These are phyloP conservation scores for Drosophila subpulchrella DNA, from an alignment of 1,140 invertebrate species.

Conservation along the genomic window DNA sequence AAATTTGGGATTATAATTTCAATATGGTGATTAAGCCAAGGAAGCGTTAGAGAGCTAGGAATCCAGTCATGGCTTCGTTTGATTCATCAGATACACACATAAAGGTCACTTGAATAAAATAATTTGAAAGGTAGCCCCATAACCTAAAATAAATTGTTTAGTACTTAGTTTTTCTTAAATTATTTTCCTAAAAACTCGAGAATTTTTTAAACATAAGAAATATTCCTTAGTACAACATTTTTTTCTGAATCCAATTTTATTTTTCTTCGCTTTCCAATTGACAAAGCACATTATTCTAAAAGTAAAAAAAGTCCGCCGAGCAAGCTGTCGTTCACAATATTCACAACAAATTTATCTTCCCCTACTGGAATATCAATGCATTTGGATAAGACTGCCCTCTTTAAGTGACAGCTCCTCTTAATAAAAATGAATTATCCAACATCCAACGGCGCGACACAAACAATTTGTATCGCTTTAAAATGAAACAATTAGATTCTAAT, in stretches of 20 bases:
- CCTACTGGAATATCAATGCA: constrained; percentile 21
- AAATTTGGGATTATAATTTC: not conserved
- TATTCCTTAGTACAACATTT: no score
- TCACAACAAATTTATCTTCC: constrained; percentile 31
- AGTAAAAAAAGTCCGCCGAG: constrained; percentile 14
- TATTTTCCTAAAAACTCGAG: no score
- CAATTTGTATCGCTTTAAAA: constrained; percentile 39
- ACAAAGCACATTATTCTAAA: constrained; percentile 21
- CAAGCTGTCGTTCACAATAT: constrained; percentile 39
- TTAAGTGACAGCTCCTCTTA: constrained; percentile 44
- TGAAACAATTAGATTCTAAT: constrained; percentile 41
- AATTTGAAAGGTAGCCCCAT: no score
- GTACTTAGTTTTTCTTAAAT: not conserved
- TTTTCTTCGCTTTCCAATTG: constrained; percentile 20
- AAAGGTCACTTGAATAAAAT: not conserved
- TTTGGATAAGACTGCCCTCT: constrained; percentile 28
- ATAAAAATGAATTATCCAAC: constrained; percentile 51
- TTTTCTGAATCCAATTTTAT: constrained; percentile 9
- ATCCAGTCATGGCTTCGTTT: not conserved
- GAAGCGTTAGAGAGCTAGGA: not conserved
- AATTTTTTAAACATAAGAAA: no score
- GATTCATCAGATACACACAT: not conserved
- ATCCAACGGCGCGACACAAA: constrained; percentile 37
- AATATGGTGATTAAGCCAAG: constrained; percentile 4
- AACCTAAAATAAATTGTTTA: no score